These are phyloP conservation scores for Actias luna DNA, from an alignment of 2,888 invertebrate genomes.

Conservation along the genomic window DNA sequence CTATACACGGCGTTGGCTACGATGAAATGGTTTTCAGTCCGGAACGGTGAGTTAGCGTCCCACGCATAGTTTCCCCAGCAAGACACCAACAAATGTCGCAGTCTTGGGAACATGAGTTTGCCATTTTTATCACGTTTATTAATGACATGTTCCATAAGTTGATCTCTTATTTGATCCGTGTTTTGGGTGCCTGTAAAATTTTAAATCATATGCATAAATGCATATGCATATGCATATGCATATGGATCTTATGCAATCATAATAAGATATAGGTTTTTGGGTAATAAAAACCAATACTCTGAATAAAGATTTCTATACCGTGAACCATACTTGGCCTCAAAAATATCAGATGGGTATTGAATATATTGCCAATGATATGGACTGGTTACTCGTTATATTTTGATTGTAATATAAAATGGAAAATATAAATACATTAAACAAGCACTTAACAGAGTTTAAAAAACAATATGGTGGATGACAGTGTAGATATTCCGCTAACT, in stretches of 20 bases:
- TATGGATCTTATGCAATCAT: not conserved
- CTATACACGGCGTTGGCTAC: slow-evolving; percentile 84
- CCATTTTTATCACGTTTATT: slow-evolving; percentile 82
- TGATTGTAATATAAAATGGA: not conserved
- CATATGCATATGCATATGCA: not conserved
- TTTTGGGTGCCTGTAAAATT: slow-evolving; percentile 66
- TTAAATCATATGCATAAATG: not conserved
- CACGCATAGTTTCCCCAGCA: slow-evolving; percentile 91
- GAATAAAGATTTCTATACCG: not conserved
- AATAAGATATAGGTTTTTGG: not conserved
- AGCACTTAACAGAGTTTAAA: not conserved
- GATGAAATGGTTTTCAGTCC: slow-evolving; percentile 86
- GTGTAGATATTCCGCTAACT: not conserved
- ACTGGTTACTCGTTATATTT: not conserved
- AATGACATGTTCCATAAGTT: slow-evolving; percentile 72
- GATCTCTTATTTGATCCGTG: slow-evolving; percentile 76
- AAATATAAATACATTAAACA: not conserved
- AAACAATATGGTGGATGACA: not conserved
- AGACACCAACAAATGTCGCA: slow-evolving; percentile 85
- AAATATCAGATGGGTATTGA: not conserved
- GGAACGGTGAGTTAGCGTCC: slow-evolving; percentile 81
- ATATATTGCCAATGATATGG: not conserved
- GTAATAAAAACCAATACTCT: not conserved
- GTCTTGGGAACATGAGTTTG: slow-evolving; percentile 83
- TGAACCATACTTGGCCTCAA: not conserved